A percentile compares a stretch with the other conserved stretches of the same genome.
Conservation (phyloP, 2,888 invertebrate genomes). For the Drosophila maculinotata region DNA sequence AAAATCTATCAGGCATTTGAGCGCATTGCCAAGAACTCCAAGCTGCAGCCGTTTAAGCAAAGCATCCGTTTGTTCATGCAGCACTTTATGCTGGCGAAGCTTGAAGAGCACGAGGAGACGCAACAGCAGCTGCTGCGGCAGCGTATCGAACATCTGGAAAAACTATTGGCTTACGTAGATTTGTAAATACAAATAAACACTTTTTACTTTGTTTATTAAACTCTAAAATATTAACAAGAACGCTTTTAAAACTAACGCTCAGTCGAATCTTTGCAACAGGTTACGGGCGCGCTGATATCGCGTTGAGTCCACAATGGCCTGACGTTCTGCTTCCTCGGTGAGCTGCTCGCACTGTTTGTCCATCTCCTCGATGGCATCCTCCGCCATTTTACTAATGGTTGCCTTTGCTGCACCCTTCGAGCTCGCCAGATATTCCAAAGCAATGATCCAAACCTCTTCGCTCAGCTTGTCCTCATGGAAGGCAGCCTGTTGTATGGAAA, state of each 20-base stretch:
- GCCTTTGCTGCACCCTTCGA: slow-evolving; percentile 89
- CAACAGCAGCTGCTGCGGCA: slow-evolving; percentile 86
- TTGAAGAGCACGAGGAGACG: slow-evolving; percentile 80
- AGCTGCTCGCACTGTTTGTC: slow-evolving; percentile 83
- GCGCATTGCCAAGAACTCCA: slow-evolving; percentile 89
- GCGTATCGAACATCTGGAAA: slow-evolving; percentile 89
- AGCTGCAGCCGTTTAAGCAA: slow-evolving; percentile 92
- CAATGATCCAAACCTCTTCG: slow-evolving; percentile 88
- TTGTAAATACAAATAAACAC: slow-evolving; percentile 56
- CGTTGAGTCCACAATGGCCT: slow-evolving; percentile 67
- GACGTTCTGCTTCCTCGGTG: slow-evolving; percentile 59
- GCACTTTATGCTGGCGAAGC: slow-evolving; percentile 90
- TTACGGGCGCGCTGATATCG: slow-evolving; percentile 83
- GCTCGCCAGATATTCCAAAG: slow-evolving; percentile 90
- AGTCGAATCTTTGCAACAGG: slow-evolving; percentile 82
- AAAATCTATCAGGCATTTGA: slow-evolving; percentile 87
- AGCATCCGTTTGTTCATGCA: slow-evolving; percentile 93
- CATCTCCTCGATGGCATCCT: slow-evolving; percentile 88
- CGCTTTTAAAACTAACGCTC: slow-evolving; percentile 25
- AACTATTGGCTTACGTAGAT: slow-evolving; percentile 86
- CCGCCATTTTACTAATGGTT: slow-evolving; percentile 88
- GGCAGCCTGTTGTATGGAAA: slow-evolving; percentile 90
- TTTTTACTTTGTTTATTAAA: slow-evolving; percentile 32
- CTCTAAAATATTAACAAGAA: slow-evolving; percentile 58
- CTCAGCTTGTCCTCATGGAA: slow-evolving; percentile 88